These are phyloP conservation scores for Myzus persicae DNA, from an alignment of 1,140 invertebrate species.

Conservation along the genomic window DNA sequence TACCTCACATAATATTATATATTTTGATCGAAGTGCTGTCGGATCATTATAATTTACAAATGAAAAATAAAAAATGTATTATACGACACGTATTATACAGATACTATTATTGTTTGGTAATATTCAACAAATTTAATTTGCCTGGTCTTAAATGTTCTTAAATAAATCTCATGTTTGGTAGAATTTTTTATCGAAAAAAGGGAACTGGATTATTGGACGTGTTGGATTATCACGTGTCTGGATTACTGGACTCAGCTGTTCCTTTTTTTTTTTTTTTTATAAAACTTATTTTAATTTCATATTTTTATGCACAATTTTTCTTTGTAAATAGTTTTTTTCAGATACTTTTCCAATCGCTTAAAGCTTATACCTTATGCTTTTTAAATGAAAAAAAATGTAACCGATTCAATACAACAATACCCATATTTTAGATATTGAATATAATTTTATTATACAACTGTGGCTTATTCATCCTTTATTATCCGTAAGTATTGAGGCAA, in stretches of 20 bases:
- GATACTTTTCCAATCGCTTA: not conserved
- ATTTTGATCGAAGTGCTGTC: not conserved
- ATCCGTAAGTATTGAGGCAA: not conserved
- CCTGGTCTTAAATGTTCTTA: not conserved
- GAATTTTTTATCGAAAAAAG: not conserved
- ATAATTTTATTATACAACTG: not conserved
- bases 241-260: not conserved
- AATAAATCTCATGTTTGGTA: not conserved
- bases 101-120: too few species aligned
- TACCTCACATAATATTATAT: not conserved
- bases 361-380: not conserved
- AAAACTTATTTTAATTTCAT: not conserved
- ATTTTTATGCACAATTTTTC: not conserved
- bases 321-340: not conserved
- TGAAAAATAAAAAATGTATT: not conserved
- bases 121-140: too few species aligned
- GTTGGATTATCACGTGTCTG: not conserved
- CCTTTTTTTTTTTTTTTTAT: not conserved
- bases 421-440: not conserved
- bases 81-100: not conserved
- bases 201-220: not conserved
- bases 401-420: not conserved
- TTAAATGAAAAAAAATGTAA: not conserved
- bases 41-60: too few species aligned
- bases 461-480: not conserved